These are phyloP conservation scores for Harpalus rubripes DNA, from an alignment of 2,888 invertebrate species.

Conservation along the genomic window DNA sequence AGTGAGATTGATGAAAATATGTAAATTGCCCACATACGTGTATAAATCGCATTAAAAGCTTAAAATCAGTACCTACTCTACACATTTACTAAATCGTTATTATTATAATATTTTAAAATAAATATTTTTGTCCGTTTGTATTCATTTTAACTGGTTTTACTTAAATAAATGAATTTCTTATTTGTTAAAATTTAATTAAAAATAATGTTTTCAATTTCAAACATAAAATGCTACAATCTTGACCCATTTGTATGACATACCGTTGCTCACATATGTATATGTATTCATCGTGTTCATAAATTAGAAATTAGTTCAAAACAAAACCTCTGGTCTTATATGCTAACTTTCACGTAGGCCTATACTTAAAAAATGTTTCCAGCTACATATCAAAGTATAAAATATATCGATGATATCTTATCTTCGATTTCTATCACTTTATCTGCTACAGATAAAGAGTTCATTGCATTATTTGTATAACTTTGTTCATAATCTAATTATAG, in stretches of 20 bases:
- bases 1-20: constrained; percentile 3
- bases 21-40: not conserved
- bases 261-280: constrained; percentile 11
- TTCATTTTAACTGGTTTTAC: no score
- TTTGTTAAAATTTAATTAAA: no score
- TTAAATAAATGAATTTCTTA: no score
- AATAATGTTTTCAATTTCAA: no score
- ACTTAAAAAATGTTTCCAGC: not conserved
- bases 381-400: not conserved
- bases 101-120: no score
- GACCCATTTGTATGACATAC: not conserved
- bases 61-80: no score
- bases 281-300: not conserved
- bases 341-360: constrained; percentile 12
- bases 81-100: no score
- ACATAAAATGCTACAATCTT: not conserved
- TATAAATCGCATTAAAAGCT: no score
- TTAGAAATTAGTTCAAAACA: constrained; percentile 33
- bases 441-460: not conserved
- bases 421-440: not conserved
- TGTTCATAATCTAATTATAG: no score
- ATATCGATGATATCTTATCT: not conserved
- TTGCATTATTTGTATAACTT: not conserved
- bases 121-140: no score
- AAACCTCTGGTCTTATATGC: not conserved